A percentile compares a stretch with the other conserved stretches of the same genome.
These are phyloP conservation scores for Fregetta grallaria DNA, from an alignment of 2,113 vertebrate genomes.

Conservation along the genomic window DNA sequence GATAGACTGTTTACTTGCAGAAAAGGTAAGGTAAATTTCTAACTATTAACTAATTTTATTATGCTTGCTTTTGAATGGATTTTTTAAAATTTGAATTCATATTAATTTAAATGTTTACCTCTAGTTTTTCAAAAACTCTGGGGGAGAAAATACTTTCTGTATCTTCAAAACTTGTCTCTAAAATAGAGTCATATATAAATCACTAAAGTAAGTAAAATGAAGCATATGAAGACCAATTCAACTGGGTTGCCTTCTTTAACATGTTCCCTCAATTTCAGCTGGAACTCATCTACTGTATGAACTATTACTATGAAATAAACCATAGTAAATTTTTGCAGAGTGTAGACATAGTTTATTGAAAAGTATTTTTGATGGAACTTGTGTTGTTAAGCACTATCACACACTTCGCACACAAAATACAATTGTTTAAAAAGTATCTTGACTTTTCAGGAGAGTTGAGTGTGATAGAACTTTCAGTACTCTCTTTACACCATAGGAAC, in stretches of 20 bases:
- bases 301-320: neutral
- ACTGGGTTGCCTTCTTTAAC: neutral
- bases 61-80: neutral
- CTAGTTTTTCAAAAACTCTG: neutral
- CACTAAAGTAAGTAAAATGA: neutral
- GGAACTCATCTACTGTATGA: neutral
- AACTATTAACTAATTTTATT: neutral
- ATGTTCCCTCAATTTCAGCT: neutral
- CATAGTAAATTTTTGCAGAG: neutral
- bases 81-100: neutral
- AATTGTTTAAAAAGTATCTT: neutral
- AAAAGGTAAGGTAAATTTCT: neutral
- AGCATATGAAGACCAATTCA: neutral
- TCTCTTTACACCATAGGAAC: neutral
- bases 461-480: neutral
- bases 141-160: neutral
- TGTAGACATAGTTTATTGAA: neutral
- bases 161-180: neutral
- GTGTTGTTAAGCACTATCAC: neutral
- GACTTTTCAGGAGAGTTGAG: neutral
- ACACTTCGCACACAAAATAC: neutral
- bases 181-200: neutral
- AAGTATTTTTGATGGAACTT: neutral
- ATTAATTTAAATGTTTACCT: neutral
- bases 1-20: neutral